A percentile compares a stretch with the other conserved stretches of the same genome.
phyloP scores from a whole-genome alignment of 2,797 vertebrate species.

The Phoxinus dragarum region DNA sequence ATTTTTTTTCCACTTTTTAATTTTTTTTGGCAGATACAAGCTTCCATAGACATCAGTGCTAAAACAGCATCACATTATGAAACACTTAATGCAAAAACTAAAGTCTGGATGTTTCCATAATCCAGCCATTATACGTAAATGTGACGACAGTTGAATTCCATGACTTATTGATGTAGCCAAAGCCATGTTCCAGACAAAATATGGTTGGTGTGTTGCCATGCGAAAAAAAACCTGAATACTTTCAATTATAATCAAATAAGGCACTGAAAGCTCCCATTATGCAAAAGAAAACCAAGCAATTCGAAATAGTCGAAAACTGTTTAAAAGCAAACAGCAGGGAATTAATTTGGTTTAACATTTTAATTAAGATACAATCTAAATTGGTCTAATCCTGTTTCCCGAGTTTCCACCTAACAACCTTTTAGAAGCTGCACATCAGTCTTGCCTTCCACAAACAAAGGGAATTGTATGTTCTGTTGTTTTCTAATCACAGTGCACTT shows the following conservation, averaged over 20 bases:
- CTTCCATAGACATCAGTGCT: neutral
- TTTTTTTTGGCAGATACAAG: neutral
- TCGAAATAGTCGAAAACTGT: neutral
- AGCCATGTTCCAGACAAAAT: neutral
- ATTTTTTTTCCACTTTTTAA: too few species aligned
- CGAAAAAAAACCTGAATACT: neutral
- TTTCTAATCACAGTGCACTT: neutral
- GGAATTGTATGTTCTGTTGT: neutral
- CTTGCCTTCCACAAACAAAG: neutral
- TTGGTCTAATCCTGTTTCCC: slow-evolving; percentile 38
- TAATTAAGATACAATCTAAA: slow-evolving; percentile 45
- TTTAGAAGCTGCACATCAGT: slow-evolving; percentile 25
- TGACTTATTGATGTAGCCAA: neutral
- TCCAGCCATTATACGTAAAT: neutral
- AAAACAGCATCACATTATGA: neutral
- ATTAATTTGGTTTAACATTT: slow-evolving; percentile 12
- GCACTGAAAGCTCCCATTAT: neutral
- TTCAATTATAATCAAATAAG: neutral
- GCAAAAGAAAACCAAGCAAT: neutral
- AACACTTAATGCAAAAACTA: neutral
- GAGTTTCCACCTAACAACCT: slow-evolving; percentile 35
- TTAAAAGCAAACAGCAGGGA: slow-evolving; percentile 13
- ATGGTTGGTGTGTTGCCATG: neutral
- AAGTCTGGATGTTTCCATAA: neutral
- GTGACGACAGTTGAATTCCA: neutral